These are phyloP conservation scores for Bombus waltoni DNA, from an alignment of 1,140 invertebrate genomes.

Conservation along the genomic window DNA sequence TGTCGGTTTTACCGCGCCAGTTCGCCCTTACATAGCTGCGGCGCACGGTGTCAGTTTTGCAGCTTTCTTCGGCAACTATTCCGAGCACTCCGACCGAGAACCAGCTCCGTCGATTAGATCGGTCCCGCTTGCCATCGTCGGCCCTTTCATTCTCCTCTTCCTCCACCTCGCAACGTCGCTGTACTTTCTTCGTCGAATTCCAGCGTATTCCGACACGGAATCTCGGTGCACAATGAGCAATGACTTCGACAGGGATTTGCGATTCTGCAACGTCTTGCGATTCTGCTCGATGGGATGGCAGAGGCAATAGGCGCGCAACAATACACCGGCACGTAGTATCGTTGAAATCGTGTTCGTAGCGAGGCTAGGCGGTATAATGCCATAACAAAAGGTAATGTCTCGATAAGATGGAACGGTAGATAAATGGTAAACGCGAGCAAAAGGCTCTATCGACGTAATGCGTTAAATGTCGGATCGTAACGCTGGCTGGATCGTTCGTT, in stretches of 20 bases:
- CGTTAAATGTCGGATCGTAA: not conserved
- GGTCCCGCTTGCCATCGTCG: not conserved
- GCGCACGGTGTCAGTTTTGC: constrained; percentile 61
- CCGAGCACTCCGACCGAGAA: constrained; percentile 38
- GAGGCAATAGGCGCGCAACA: not conserved
- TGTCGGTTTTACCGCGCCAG: constrained; percentile 45
- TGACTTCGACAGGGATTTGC: not conserved
- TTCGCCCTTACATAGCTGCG: constrained; percentile 55
- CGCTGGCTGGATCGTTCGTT: not conserved
- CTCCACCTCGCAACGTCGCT: too few relatives aligned
- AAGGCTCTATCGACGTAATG: not conserved
- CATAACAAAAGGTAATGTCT: not conserved
- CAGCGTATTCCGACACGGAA: not conserved
- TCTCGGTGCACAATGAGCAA: constrained; percentile 13
- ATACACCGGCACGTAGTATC: not conserved
- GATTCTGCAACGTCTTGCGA: not conserved
- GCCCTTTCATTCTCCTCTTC: not conserved
- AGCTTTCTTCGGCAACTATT: constrained; percentile 65
- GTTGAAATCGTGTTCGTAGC: not conserved
- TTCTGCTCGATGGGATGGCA: not conserved
- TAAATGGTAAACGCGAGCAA: not conserved
- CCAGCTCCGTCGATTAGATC: constrained; percentile 61
- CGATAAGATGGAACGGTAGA: not conserved
- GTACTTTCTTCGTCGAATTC: constrained; percentile 15
- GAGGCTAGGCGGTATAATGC: not conserved